These are phyloP conservation scores for Porphyrio hochstetteri DNA, from an alignment of 2,113 vertebrate species.

Conservation along the genomic window DNA sequence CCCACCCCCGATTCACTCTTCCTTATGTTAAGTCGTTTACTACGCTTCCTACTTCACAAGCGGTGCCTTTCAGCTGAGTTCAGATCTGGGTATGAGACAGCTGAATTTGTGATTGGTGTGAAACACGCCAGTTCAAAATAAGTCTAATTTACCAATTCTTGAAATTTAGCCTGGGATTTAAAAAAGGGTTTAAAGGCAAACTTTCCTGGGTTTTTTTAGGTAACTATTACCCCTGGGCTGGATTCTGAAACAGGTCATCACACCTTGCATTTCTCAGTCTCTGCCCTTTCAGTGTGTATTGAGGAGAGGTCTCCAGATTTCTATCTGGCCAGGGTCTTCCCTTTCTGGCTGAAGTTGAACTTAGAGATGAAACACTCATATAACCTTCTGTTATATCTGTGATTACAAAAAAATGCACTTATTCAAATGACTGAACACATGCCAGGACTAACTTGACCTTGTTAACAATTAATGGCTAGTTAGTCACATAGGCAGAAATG, in stretches of 20 bases:
- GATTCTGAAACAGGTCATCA: background rate
- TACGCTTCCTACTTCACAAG: background rate
- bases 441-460: background rate
- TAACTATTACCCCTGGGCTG: background rate
- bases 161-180: background rate
- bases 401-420: background rate
- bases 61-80: background rate
- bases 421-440: background rate
- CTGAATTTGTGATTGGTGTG: background rate
- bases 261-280: background rate
- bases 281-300: background rate
- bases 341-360: background rate
- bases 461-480: background rate
- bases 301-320: too few relatives aligned
- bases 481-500: background rate
- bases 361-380: background rate
- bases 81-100: background rate
- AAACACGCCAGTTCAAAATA: background rate
- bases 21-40: background rate
- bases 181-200: background rate
- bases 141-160: background rate
- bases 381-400: background rate
- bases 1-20: accelerated
- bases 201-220: background rate
- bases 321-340: too few relatives aligned